Percentiles rank a stretch among this genome's conserved stretches.
Conservation (phyloP, 2,113 vertebrate genomes). For the Stigmatopora nigra region DNA sequence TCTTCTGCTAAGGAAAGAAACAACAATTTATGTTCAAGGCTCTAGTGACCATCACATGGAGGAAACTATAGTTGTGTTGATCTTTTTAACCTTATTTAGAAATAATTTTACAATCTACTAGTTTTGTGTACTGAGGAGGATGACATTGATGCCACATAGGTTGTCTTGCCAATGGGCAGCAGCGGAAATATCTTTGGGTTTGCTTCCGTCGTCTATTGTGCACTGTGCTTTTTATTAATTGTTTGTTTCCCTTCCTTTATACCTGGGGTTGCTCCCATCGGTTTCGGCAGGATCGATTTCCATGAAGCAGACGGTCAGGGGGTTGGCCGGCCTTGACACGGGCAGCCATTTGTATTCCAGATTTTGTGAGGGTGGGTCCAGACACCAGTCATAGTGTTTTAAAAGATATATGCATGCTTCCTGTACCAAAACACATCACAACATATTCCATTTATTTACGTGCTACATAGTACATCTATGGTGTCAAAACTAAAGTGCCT, state of each 20-base stretch:
- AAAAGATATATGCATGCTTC: constrained; percentile 50
- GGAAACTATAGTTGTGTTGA: neutral
- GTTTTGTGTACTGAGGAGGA: constrained; percentile 3
- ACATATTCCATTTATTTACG: neutral
- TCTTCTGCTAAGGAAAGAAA: neutral
- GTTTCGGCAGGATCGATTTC: constrained; percentile 23
- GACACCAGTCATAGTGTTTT: constrained; percentile 51
- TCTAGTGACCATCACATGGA: neutral
- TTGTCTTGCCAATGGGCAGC: constrained; percentile 13
- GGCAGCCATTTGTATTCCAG: constrained; percentile 63
- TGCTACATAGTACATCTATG: neutral
- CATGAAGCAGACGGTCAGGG: constrained; percentile 43
- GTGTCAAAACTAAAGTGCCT: neutral
- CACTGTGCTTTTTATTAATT: constrained; percentile 1
- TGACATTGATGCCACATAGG: constrained; percentile 19
- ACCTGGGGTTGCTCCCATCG: constrained; percentile 13
- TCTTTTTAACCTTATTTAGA: neutral
- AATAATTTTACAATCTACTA: neutral
- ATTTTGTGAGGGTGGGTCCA: constrained; percentile 52
- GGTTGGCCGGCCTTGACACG: constrained; percentile 47
- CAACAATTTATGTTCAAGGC: neutral
- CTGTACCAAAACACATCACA: constrained; percentile 25
- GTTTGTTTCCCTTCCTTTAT: constrained; percentile 3
- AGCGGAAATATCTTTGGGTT: constrained; percentile 24
- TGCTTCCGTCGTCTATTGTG: constrained; percentile 15